These are phyloP conservation scores for Ivindomyrus marchei DNA, from an alignment of 2,113 vertebrate genomes.

Conservation along the genomic window DNA sequence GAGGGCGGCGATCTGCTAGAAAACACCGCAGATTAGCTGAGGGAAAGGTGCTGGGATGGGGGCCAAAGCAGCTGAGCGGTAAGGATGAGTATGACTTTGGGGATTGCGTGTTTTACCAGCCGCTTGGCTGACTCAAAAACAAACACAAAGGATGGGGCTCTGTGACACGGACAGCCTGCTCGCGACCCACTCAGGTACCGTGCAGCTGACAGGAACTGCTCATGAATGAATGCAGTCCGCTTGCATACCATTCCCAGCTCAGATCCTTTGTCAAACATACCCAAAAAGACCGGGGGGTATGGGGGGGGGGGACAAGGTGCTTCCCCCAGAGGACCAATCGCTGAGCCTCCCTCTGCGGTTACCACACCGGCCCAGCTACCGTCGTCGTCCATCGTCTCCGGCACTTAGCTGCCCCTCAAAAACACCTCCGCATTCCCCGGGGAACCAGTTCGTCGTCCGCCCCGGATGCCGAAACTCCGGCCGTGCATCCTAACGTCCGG, in stretches of 20 bases:
- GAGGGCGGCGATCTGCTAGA: background rate
- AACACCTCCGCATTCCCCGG: background rate
- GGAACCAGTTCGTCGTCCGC: background rate
- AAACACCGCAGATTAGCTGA: background rate
- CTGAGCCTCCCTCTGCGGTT: constrained; percentile 3
- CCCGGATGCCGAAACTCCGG: background rate
- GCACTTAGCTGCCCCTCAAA: background rate
- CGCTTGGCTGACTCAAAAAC: background rate
- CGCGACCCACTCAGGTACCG: background rate
- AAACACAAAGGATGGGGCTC: background rate
- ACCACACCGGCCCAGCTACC: constrained; percentile 23
- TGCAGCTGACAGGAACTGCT: background rate
- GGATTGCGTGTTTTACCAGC: constrained; percentile 18
- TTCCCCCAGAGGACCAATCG: constrained; percentile 24
- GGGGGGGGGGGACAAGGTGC: constrained; percentile 14
- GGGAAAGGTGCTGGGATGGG: background rate
- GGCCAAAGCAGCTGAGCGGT: background rate
- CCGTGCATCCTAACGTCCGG: background rate
- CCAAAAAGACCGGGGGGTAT: background rate
- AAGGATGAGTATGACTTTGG: background rate
- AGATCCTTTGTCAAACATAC: constrained; percentile 5
- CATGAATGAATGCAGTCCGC: constrained; percentile 20
- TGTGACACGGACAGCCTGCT: background rate
- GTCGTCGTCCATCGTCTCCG: constrained; percentile 17
- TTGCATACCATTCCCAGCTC: constrained; percentile 6